Conservation (phyloP, 2,888 invertebrate genomes). For the Torymus aiolomorphi region DNA sequence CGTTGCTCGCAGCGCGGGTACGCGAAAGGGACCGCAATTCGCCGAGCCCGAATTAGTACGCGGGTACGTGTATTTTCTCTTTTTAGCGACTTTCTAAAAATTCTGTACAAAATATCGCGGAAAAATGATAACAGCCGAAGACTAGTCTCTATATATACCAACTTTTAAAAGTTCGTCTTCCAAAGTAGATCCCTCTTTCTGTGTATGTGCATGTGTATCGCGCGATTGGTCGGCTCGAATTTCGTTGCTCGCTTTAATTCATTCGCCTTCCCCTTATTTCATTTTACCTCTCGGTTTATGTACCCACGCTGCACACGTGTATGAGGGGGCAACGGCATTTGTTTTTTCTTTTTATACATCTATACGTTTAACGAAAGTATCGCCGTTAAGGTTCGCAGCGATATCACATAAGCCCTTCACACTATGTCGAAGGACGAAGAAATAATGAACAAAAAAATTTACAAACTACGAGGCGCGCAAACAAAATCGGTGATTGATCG, state of each 20-base stretch:
- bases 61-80: neutral
- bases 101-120: conserved; percentile 44
- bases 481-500: conserved; percentile 4
- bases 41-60: too few relatives aligned
- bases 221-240: neutral
- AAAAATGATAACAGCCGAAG: conserved; percentile 28
- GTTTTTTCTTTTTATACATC: neutral
- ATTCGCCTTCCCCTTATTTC: neutral
- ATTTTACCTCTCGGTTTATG: neutral
- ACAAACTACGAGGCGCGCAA: conserved; percentile 50
- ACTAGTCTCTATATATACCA: conserved; percentile 1
- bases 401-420: conserved; percentile 43
- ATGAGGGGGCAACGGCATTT: neutral
- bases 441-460: conserved; percentile 35
- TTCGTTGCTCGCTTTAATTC: neutral
- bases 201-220: too few relatives aligned
- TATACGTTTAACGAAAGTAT: conserved; percentile 34
- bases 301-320: conserved; percentile 8
- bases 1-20: neutral
- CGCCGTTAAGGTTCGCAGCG: conserved; percentile 24
- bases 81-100: conserved; percentile 23
- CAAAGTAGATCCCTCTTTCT: neutral
- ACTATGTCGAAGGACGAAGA: conserved; percentile 35
- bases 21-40: too few relatives aligned
- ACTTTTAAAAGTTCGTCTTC: conserved; percentile 6